Conservation (phyloP, 2,113 vertebrate genomes). For the Craseonycteris thonglongyai region DNA sequence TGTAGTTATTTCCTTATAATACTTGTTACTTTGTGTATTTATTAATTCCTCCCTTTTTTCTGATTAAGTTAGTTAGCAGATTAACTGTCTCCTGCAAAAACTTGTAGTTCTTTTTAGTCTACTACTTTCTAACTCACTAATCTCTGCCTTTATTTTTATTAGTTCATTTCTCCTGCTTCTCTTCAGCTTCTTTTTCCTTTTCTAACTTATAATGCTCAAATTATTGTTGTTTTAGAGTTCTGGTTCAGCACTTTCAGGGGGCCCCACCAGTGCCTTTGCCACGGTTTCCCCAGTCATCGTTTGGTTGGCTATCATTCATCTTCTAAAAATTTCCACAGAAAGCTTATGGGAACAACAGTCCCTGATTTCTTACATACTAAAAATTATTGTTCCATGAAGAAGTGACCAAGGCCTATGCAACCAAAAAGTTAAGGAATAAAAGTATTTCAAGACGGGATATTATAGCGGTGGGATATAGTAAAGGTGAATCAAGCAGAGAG, state of each 20-base stretch:
- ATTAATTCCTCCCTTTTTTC: background rate
- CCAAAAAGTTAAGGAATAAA: background rate
- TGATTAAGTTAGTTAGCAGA: background rate
- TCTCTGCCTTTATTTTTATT: constrained; percentile 22
- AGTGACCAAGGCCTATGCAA: background rate
- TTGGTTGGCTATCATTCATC: background rate
- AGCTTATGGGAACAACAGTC: background rate
- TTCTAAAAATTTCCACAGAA: background rate
- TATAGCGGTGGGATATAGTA: background rate
- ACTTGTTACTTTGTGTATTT: background rate
- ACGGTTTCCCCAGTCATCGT: background rate
- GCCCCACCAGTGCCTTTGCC: background rate
- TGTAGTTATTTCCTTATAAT: background rate
- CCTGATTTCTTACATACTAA: background rate
- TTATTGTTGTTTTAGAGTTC: background rate
- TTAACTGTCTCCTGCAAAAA: background rate
- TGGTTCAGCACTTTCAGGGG: background rate
- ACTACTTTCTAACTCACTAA: background rate
- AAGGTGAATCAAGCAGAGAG: background rate
- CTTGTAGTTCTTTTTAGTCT: constrained; percentile 41
- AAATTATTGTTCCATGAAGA: background rate
- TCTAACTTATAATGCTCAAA: background rate
- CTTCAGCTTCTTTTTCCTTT: background rate
- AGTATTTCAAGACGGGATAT: background rate
- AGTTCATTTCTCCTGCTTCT: background rate